phyloP scores from a whole-genome alignment of 2,888 invertebrate species.

The Polietes domitor region DNA sequence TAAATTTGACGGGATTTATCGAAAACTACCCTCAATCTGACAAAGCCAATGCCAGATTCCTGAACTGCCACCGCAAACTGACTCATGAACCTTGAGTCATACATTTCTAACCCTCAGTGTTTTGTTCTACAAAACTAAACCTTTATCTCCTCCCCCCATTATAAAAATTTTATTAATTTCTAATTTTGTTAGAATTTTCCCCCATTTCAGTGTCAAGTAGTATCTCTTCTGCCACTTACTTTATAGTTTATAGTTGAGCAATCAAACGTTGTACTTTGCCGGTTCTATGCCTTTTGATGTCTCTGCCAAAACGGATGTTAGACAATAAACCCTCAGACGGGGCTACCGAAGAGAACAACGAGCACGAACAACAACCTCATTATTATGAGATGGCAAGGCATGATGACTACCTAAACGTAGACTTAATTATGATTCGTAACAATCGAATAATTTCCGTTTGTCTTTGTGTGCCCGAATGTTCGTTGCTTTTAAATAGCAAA shows the following conservation, averaged over 20 bases:
- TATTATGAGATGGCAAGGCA: no score
- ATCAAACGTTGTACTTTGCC: constrained; percentile 7
- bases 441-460: no score
- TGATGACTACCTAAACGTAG: not conserved
- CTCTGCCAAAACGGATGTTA: not conserved
- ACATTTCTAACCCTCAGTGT: no score
- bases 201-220: not conserved
- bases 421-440: constrained; percentile 20
- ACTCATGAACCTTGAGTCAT: no score
- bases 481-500: not conserved
- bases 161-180: not conserved
- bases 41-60: no score
- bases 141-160: no score
- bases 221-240: constrained; percentile 5
- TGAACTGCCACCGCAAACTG: no score
- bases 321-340: constrained; percentile 4
- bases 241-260: not conserved
- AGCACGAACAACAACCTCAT: not conserved
- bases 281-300: constrained; percentile 24
- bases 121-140: no score
- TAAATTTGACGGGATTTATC: no score
- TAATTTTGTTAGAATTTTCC: not conserved
- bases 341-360: not conserved
- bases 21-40: no score
- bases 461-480: not conserved